A percentile compares a stretch with the other conserved stretches of the same genome.
phyloP scores from a whole-genome alignment of 2,797 vertebrate genomes.

The Thaleichthys pacificus region DNA sequence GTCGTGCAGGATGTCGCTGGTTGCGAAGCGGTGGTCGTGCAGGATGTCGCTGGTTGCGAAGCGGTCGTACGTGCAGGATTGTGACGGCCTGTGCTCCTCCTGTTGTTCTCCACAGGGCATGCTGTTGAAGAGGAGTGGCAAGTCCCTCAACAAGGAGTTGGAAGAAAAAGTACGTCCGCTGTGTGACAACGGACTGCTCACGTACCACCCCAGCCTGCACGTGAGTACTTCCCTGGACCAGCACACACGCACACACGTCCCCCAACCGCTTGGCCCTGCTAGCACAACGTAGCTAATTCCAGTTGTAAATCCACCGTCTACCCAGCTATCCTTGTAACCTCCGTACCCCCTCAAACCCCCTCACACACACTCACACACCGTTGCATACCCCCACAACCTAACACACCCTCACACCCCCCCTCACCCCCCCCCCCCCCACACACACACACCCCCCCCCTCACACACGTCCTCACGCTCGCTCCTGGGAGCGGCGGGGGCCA shows the following conservation, averaged over 20 bases:
- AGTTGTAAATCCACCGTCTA: no score
- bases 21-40: no score
- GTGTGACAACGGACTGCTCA: constrained; percentile 93
- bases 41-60: no score
- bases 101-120: constrained; percentile 79
- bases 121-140: constrained; percentile 93
- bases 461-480: no score
- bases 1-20: no score
- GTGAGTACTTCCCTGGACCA: constrained; percentile 71
- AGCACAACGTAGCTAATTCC: background rate
- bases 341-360: background rate
- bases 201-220: constrained; percentile 95
- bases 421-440: background rate
- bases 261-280: constrained; percentile 1
- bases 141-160: constrained; percentile 92
- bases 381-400: background rate
- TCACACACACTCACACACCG: background rate
- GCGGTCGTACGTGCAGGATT: no score
- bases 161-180: constrained; percentile 98
- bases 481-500: background rate
- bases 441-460: background rate
- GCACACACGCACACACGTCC: constrained; percentile 16
- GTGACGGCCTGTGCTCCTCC: background rate
- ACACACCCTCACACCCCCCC: background rate
- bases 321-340: background rate